Percentiles rank a stretch among this genome's conserved stretches.
Conservation (phyloP, 2,888 invertebrate species). For the Hydraecia micacea region DNA sequence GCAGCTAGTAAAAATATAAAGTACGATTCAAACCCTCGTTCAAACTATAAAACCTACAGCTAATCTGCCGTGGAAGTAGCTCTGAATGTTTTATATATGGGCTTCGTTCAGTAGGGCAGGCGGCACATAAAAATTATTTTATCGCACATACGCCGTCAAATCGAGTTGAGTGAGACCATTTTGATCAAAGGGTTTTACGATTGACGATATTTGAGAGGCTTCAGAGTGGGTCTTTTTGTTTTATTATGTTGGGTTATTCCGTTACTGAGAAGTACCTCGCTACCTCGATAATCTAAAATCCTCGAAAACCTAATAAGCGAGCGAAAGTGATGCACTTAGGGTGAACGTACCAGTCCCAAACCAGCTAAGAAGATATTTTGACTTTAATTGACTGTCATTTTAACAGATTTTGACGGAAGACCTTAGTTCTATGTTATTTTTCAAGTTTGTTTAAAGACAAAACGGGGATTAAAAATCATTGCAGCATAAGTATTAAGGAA, state of each 20-base stretch:
- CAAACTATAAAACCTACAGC: constrained; percentile 9
- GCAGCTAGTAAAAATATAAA: neutral
- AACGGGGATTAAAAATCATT: too few relatives aligned
- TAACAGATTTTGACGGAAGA: too few relatives aligned
- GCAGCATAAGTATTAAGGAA: too few relatives aligned
- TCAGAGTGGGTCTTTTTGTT: constrained; percentile 12
- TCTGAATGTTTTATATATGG: constrained; percentile 41
- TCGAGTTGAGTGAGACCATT: constrained; percentile 13
- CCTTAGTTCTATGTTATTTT: too few relatives aligned
- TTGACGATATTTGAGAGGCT: neutral
- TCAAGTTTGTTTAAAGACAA: too few relatives aligned
- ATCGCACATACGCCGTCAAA: constrained; percentile 25
- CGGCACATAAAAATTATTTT: constrained; percentile 40
- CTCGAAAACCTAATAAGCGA: too few relatives aligned
- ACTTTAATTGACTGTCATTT: too few relatives aligned
- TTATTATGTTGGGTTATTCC: neutral
- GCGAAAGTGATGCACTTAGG: too few relatives aligned
- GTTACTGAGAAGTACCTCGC: neutral
- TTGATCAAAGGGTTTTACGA: constrained; percentile 43
- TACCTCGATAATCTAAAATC: too few relatives aligned
- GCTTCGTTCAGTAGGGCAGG: constrained; percentile 13
- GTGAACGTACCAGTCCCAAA: too few relatives aligned
- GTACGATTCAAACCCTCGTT: neutral
- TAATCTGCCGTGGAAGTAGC: constrained; percentile 15
- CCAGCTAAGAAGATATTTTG: too few relatives aligned